A percentile compares a stretch with the other conserved stretches of the same genome.
phyloP scores from a whole-genome alignment of 2,888 invertebrate species.

The Sisyra terminalis region DNA sequence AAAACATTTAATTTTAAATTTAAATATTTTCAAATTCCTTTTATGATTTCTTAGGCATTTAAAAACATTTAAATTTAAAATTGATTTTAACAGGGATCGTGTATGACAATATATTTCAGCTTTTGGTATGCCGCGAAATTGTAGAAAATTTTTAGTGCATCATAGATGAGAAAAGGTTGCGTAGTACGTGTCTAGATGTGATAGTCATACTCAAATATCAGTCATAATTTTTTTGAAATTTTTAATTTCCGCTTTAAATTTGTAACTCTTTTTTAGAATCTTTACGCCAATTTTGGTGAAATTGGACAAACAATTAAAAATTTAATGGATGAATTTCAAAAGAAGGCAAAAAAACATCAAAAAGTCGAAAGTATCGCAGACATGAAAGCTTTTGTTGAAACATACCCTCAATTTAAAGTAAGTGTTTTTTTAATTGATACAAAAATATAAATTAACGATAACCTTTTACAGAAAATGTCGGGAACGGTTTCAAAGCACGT shows the following conservation, averaged over 20 bases:
- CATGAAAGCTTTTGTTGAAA: constrained; percentile 97
- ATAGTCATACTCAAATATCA: constrained; percentile 7
- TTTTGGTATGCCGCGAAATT: too few species aligned
- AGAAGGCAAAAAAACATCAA: constrained; percentile 86
- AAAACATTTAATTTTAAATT: too few species aligned
- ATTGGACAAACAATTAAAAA: constrained; percentile 94
- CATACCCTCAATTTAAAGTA: constrained; percentile 91
- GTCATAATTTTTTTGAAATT: neutral
- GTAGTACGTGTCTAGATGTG: too few species aligned
- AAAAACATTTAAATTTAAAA: too few species aligned
- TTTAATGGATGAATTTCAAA: constrained; percentile 95
- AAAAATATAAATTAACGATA: too few species aligned
- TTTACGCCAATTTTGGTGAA: constrained; percentile 95
- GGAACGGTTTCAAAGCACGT: constrained; percentile 97
- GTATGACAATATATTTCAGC: too few species aligned
- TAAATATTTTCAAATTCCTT: too few species aligned
- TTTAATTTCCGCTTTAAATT: neutral
- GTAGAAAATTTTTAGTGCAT: too few species aligned
- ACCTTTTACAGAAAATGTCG: constrained; percentile 81
- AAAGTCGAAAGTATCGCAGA: constrained; percentile 97
- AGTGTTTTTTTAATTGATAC: too few species aligned
- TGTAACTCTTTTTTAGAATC: constrained; percentile 41
- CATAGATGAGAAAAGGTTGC: too few species aligned
- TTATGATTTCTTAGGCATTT: too few species aligned
- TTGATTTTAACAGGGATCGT: too few species aligned